phyloP scores from a whole-genome alignment of 2,888 invertebrate genomes.

The Drosophila engyochracea region DNA sequence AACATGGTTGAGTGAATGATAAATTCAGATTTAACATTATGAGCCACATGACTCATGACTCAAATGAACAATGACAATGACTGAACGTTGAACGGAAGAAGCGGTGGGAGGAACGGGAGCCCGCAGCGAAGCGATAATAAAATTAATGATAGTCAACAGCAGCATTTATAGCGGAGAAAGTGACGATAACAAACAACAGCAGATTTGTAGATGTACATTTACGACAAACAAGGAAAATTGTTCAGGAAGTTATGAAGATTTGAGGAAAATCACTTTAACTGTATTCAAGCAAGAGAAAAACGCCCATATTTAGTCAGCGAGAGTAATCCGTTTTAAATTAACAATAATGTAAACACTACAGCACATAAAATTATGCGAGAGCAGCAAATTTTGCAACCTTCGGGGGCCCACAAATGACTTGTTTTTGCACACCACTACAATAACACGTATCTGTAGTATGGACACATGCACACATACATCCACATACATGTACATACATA shows the following conservation, averaged over 20 bases:
- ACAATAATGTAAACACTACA: conserved; percentile 30
- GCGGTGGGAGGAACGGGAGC: conserved; percentile 22
- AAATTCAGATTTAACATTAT: conserved; percentile 24
- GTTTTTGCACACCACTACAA: conserved; percentile 67
- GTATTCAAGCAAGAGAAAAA: conserved; percentile 25
- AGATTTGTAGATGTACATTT: conserved; percentile 10
- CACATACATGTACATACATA: not conserved
- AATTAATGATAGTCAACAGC: conserved; percentile 37
- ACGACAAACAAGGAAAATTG: conserved; percentile 34
- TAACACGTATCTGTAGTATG: conserved; percentile 21
- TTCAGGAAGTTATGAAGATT: conserved; percentile 9
- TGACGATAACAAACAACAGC: conserved; percentile 47
- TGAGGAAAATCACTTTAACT: conserved; percentile 14
- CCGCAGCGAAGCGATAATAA: conserved; percentile 66
- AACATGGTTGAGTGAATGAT: conserved; percentile 30
- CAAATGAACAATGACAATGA: conserved; percentile 50
- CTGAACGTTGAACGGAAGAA: conserved; percentile 41
- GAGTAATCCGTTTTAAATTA: conserved; percentile 15
- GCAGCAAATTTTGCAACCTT: conserved; percentile 26
- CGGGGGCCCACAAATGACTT: conserved; percentile 56
- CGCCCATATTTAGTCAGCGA: conserved; percentile 48
- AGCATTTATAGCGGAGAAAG: conserved; percentile 54
- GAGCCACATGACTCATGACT: conserved; percentile 39
- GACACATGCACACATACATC: not conserved
- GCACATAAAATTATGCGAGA: conserved; percentile 20